Percentiles rank a stretch among this genome's conserved stretches.
These are phyloP conservation scores for Lordiphosa mommai DNA, from an alignment of 1,140 invertebrate genomes.

Conservation along the genomic window DNA sequence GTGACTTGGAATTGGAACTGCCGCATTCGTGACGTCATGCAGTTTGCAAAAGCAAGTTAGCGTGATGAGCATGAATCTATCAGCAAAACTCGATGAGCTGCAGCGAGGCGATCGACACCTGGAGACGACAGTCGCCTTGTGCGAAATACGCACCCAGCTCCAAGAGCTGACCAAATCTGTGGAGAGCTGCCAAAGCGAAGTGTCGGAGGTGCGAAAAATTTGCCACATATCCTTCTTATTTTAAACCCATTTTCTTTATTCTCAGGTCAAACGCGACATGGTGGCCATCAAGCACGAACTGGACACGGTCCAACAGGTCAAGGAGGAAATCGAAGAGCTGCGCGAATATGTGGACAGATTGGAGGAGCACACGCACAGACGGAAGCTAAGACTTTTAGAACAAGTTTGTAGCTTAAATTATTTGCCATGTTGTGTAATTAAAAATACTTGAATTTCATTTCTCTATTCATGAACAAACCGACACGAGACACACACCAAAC, in stretches of 20 bases:
- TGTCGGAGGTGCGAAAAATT: constrained; percentile 84
- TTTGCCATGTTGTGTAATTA: constrained; percentile 80
- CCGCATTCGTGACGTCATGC: constrained; percentile 35
- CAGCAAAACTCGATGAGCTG: constrained; percentile 93
- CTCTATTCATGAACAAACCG: constrained; percentile 78
- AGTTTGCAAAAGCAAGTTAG: constrained; percentile 97
- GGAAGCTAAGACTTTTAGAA: constrained; percentile 91
- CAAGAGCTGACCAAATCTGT: constrained; percentile 95
- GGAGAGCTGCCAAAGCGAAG: constrained; percentile 95
- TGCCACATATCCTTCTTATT: background rate
- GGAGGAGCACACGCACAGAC: constrained; percentile 91
- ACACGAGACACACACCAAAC: constrained; percentile 49
- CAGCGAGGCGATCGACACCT: constrained; percentile 91
- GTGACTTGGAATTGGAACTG: constrained; percentile 42
- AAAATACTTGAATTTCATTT: constrained; percentile 80
- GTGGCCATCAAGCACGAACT: constrained; percentile 95
- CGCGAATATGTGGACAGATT: constrained; percentile 93
- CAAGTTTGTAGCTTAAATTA: constrained; percentile 86
- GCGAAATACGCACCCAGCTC: constrained; percentile 93
- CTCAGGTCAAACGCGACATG: constrained; percentile 93
- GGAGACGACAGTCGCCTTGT: constrained; percentile 93
- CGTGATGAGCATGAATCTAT: constrained; percentile 97
- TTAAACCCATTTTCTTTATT: background rate
- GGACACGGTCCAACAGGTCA: constrained; percentile 94
- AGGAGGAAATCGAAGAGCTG: constrained; percentile 95